Percentiles rank a stretch among this genome's conserved stretches.
Evolutionary conservation across 2,888 invertebrate genomes (phyloP).

Genomic region (Archips crataeganus): DNA sequence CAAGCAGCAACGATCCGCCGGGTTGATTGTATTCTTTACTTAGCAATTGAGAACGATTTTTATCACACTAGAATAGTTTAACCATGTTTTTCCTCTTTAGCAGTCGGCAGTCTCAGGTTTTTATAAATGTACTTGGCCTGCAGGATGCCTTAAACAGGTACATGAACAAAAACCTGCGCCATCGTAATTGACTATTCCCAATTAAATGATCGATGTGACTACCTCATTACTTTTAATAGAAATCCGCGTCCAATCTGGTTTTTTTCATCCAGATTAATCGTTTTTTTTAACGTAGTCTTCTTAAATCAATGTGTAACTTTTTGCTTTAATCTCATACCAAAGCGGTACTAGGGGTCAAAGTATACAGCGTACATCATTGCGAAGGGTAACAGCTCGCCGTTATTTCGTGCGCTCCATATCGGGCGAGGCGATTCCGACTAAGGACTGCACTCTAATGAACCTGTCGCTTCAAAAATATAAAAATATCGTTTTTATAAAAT

Average conservation of each 20-base stretch:
- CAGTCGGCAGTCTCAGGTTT: neutral
- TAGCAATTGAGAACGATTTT: neutral
- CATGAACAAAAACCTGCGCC: slow-evolving; percentile 4
- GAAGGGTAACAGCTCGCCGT: slow-evolving; percentile 65
- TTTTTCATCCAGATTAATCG: slow-evolving; percentile 4
- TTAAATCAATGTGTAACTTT: slow-evolving; percentile 59
- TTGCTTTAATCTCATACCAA: slow-evolving; percentile 61
- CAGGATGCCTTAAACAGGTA: neutral
- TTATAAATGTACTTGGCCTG: neutral
- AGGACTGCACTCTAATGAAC: slow-evolving; percentile 39
- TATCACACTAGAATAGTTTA: neutral
- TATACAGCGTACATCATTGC: slow-evolving; percentile 64
- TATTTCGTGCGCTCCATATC: slow-evolving; percentile 76
- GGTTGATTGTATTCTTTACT: neutral
- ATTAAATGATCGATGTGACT: slow-evolving; percentile 18
- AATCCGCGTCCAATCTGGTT: neutral
- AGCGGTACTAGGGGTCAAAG: slow-evolving; percentile 60
- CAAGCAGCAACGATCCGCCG: neutral
- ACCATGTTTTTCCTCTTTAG: neutral
- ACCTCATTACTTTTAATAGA: slow-evolving; percentile 19
- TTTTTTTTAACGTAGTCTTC: slow-evolving; percentile 50
- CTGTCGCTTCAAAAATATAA: slow-evolving; percentile 37
- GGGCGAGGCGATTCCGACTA: slow-evolving; percentile 68
- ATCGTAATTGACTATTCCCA: neutral
- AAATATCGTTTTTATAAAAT: slow-evolving; percentile 22